Percentiles rank a stretch among this genome's conserved stretches.
phyloP scores from a whole-genome alignment of 2,888 invertebrate genomes.

The Argyra leucocephala region DNA sequence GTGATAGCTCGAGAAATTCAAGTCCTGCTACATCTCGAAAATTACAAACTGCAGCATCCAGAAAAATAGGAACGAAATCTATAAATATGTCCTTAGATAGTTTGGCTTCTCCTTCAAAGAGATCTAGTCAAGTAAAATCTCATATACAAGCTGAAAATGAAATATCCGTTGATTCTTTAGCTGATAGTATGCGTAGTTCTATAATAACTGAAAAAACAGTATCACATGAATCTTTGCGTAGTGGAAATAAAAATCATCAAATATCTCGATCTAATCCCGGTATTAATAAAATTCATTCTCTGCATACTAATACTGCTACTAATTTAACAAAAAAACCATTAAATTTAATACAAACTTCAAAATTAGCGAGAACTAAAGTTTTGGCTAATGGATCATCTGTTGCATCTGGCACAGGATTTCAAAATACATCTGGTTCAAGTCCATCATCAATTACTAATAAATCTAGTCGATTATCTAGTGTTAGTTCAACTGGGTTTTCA shows the following conservation, averaged over 20 bases:
- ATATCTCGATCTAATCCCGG: conserved; percentile 36
- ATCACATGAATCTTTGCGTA: conserved; percentile 38
- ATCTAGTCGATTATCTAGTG: conserved; percentile 37
- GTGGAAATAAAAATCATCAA: conserved; percentile 29
- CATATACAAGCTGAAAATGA: conserved; percentile 31
- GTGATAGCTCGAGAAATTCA: conserved; percentile 41
- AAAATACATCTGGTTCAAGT: conserved; percentile 37
- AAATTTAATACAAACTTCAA: conserved; percentile 5
- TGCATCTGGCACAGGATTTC: not conserved
- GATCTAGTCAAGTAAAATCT: conserved; percentile 26
- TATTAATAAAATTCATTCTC: conserved; percentile 26
- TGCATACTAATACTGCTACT: conserved; percentile 9
- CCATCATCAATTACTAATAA: conserved; percentile 42
- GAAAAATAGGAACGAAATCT: conserved; percentile 36
- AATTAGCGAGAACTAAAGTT: conserved; percentile 14
- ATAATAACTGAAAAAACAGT: conserved; percentile 41
- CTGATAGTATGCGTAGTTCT: conserved; percentile 43
- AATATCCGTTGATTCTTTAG: conserved; percentile 38
- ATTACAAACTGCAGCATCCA: conserved; percentile 23
- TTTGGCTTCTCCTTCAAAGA: conserved; percentile 34
- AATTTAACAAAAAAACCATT: not conserved
- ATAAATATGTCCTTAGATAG: conserved; percentile 42
- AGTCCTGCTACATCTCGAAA: conserved; percentile 37
- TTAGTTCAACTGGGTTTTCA: conserved; percentile 35
- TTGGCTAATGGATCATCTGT: conserved; percentile 11